Evolutionary conservation across 1,140 invertebrate genomes (phyloP).

Genomic region (Sipha flava): DNA sequence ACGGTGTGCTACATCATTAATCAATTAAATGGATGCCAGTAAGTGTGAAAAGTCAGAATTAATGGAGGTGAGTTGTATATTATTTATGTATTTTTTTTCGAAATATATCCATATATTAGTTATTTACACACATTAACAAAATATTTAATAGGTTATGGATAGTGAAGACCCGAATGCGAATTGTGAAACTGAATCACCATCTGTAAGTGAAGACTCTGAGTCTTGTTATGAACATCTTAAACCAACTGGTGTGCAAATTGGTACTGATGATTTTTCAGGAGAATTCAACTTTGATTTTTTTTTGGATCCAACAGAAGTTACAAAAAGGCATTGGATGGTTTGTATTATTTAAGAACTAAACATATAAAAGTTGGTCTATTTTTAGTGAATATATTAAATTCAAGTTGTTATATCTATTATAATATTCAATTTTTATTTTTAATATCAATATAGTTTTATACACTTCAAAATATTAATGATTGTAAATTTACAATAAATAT

Average conservation of each 20-base stretch:
- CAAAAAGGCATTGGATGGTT: background rate
- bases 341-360: background rate
- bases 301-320: background rate
- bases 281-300: background rate
- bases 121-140: background rate
- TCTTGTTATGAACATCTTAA: background rate
- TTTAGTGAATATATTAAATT: no score
- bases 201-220: background rate
- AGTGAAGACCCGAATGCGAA: no score
- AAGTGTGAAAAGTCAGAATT: background rate
- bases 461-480: no score
- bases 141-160: background rate
- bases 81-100: no score
- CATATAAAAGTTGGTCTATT: no score
- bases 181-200: background rate
- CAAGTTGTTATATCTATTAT: no score
- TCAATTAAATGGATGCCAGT: background rate
- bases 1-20: background rate
- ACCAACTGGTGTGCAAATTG: background rate
- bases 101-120: no score
- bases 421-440: no score
- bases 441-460: no score
- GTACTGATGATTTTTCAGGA: background rate
- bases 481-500: no score
- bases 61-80: background rate